Evolutionary conservation across 2,888 invertebrate species (phyloP), one percentile per base, ranked within the genome.

Genomic region (Aphodius granarius): DNA sequence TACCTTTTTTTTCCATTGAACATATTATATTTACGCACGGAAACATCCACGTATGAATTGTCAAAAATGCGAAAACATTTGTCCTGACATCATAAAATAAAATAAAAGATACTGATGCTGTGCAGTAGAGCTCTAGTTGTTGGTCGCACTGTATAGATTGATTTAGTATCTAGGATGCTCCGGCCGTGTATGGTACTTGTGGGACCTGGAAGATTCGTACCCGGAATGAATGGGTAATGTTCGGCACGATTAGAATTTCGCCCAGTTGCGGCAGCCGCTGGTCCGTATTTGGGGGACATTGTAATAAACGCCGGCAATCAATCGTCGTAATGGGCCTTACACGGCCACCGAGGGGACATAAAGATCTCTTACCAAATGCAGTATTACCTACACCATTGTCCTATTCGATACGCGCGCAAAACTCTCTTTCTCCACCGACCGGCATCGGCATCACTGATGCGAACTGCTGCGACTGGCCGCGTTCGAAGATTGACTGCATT

Each of bases 321-420:
- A 79, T 79, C 79, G 76, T 77, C 71, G 66, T 78, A 78, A 79
- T 78, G 78, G 79, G 75, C 75, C 66, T 73, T 79, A 79, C 79
- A 79, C 76, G 78, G 75, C 68, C 78, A 70, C 77, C 64, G 77
- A 76, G 76, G 78, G 75, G 76, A 78, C 78, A 78, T 78, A 79
- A 78, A 79, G 78, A 77, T 78, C 76, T 79, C 75, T 76, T 76
- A 77, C 79, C 78, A 79, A 79, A 79, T 75, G 76, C 77, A 78
- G 79, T 71, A 71, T 78, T 77, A 79, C 79, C 77, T 77, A 77
- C 79, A 79, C 79, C 79, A 79, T 79, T 79, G 79, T 79, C 77
- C 74, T 71, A 75, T 16, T 66, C 64, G 75, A 63, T 65, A 64
- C 43, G 17, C 65, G 65, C 68, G 72, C n/a, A 68, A 19, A 66